Conservation (phyloP, 2,113 vertebrate genomes). For the Aythya baeri region DNA sequence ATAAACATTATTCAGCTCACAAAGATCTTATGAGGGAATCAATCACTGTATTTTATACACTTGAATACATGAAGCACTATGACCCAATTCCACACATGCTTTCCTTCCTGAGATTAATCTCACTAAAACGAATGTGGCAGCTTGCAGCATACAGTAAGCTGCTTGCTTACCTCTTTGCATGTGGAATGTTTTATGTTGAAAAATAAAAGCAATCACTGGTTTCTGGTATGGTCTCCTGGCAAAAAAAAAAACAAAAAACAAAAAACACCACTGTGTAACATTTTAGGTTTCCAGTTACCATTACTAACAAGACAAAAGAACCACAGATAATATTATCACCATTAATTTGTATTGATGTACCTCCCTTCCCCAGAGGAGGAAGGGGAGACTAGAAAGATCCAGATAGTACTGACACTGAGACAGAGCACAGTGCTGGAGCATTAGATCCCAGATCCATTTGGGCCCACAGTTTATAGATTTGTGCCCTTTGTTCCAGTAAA, state of each 20-base stretch:
- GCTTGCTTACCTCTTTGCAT: not conserved
- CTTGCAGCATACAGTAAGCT: not conserved
- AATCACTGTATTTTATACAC: not conserved
- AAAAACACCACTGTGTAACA: not conserved
- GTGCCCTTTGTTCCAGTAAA: not conserved
- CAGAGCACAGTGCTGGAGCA: not conserved
- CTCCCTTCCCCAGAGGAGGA: not conserved
- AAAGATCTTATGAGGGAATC: not conserved
- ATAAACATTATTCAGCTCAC: constrained; percentile 21
- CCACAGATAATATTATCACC: not conserved
- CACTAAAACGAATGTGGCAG: constrained; percentile 19
- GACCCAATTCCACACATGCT: constrained; percentile 23
- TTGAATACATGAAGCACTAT: not conserved
- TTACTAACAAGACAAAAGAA: not conserved
- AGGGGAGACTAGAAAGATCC: not conserved
- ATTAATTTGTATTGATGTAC: not conserved
- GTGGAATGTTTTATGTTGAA: not conserved
- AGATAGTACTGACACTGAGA: not conserved
- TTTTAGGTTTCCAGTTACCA: not conserved
- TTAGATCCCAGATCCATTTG: not conserved
- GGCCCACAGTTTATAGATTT: not conserved
- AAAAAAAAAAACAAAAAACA: not conserved
- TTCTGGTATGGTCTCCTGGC: not conserved
- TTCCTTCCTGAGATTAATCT: constrained; percentile 16
- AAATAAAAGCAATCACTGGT: not conserved